Percentiles rank a stretch among this genome's conserved stretches.
These are phyloP conservation scores for Nematolebias whitei DNA, from an alignment of 2,113 vertebrate genomes.

Conservation along the genomic window DNA sequence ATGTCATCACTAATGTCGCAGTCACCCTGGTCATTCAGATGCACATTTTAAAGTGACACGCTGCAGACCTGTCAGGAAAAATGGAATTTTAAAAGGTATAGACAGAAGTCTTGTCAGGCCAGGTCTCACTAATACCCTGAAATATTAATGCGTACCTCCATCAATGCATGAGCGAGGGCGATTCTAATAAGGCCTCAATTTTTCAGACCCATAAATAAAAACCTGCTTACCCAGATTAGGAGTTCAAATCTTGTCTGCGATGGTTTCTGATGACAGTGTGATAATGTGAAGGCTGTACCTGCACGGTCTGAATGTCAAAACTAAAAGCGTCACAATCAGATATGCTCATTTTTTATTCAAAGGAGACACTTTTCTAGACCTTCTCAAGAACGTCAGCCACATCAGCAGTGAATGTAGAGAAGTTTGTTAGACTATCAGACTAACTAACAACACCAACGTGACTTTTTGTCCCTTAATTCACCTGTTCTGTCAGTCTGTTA, in stretches of 20 bases:
- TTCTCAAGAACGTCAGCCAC: constrained; percentile 7
- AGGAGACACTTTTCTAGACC: constrained; percentile 30
- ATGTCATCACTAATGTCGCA: constrained; percentile 70
- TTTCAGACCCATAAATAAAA: constrained; percentile 82
- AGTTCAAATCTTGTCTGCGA: constrained; percentile 53
- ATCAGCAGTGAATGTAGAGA: constrained; percentile 19
- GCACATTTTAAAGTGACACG: constrained; percentile 69
- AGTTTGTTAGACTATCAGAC: constrained; percentile 50
- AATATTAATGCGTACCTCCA: constrained; percentile 82
- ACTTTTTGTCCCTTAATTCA: neutral
- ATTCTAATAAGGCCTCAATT: constrained; percentile 82
- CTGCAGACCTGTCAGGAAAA: constrained; percentile 71
- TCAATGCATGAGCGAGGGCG: constrained; percentile 73
- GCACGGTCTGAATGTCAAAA: constrained; percentile 29
- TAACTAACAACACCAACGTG: constrained; percentile 10
- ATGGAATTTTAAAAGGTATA: constrained; percentile 78
- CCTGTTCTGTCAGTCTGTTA: neutral
- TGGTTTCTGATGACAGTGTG: constrained; percentile 49
- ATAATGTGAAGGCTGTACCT: constrained; percentile 57
- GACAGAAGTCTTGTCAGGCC: constrained; percentile 76
- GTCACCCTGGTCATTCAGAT: constrained; percentile 66
- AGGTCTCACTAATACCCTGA: constrained; percentile 78
- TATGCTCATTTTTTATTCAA: constrained; percentile 37
- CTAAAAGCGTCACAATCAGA: constrained; percentile 32
- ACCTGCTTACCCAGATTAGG: constrained; percentile 75